Conservation (phyloP, 2,888 invertebrate species). For the Cosmopolites sordidus region DNA sequence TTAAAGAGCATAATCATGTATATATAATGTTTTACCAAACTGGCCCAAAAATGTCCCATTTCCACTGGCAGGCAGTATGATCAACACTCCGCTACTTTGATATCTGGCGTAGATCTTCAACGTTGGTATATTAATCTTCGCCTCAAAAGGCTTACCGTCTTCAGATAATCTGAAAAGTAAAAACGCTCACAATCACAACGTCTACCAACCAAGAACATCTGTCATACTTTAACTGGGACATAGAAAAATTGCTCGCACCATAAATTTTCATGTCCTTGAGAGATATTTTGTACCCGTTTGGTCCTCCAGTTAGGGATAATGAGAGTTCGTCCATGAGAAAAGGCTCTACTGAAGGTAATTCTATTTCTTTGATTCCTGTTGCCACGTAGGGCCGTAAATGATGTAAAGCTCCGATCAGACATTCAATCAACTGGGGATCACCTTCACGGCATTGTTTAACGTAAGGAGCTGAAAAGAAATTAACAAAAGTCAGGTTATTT, state of each 20-base stretch:
- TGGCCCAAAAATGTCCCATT: conserved; percentile 65
- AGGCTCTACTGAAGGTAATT: conserved; percentile 64
- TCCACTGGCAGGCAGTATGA: conserved; percentile 68
- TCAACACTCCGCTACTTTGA: conserved; percentile 63
- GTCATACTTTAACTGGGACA: conserved; percentile 55
- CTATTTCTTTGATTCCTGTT: conserved; percentile 61
- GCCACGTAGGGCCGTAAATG: conserved; percentile 58
- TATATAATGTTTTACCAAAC: conserved; percentile 49
- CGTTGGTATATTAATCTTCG: conserved; percentile 60
- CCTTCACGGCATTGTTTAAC: conserved; percentile 63
- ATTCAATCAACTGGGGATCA: conserved; percentile 58
- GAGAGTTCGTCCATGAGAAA: conserved; percentile 60
- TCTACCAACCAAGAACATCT: too few species aligned
- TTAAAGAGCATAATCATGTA: too few species aligned
- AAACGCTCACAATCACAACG: not conserved
- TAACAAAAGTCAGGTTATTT: too few species aligned
- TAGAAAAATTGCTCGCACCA: conserved; percentile 61
- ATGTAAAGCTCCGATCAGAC: conserved; percentile 56
- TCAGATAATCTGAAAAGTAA: conserved; percentile 52
- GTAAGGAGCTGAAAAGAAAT: conserved; percentile 53
- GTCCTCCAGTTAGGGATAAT: conserved; percentile 54
- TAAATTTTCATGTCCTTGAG: conserved; percentile 57
- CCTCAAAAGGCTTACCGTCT: conserved; percentile 62
- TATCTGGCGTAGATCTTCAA: conserved; percentile 63
- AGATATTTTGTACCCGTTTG: conserved; percentile 57